phyloP scores from a whole-genome alignment of 2,888 invertebrate genomes.

The Alviniconcha strummeri region DNA sequence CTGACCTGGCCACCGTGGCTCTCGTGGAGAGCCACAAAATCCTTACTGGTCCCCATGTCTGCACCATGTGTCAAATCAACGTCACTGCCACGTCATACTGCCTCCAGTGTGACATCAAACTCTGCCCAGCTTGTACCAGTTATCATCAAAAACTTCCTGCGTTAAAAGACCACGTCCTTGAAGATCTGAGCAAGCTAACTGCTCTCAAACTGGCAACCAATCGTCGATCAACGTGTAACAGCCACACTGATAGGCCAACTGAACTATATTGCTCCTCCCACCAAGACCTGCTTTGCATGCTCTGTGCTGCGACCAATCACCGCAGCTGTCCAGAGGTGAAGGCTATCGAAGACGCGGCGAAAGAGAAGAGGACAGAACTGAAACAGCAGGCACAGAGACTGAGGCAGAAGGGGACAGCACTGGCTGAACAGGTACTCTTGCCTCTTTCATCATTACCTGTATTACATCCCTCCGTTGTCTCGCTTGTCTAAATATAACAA shows the following conservation, averaged over 20 bases:
- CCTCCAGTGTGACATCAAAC: slow-evolving; percentile 10
- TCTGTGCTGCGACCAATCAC: background rate
- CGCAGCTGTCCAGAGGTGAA: background rate
- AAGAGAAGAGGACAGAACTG: background rate
- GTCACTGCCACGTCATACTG: background rate
- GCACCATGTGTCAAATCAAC: background rate
- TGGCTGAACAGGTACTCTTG: background rate
- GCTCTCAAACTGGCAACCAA: background rate
- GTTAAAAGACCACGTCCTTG: background rate
- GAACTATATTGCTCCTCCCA: slow-evolving; percentile 15
- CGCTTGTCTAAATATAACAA: too few species aligned
- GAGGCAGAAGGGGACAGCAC: background rate
- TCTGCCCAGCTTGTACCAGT: background rate
- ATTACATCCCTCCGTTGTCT: too few species aligned
- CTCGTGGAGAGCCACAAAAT: slow-evolving; percentile 3
- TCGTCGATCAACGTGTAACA: background rate
- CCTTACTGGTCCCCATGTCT: background rate
- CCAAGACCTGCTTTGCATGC: slow-evolving; percentile 3
- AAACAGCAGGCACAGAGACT: background rate
- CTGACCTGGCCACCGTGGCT: background rate
- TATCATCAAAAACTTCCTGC: slow-evolving; percentile 1
- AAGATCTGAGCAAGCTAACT: slow-evolving; percentile 7
- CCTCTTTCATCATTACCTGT: too few species aligned
- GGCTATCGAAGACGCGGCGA: background rate
- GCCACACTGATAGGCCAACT: background rate